Base-by-base conservation (phyloP, 2,888 invertebrate species). In the Melitaea athalia region DNA sequence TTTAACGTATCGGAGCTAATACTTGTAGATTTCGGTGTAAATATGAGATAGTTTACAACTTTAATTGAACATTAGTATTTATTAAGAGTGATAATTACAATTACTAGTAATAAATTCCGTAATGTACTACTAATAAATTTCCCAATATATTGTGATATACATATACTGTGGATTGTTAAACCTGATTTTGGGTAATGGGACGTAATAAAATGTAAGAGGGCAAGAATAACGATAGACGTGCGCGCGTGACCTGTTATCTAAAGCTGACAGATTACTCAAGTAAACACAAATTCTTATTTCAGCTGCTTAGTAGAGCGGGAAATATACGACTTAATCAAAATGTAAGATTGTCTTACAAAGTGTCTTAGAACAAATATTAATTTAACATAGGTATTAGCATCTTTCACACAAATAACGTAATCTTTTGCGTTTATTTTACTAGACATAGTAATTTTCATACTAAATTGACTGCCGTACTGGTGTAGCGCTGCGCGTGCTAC, bases 131-230 rank as follows among this genome's bases (percentile, higher is more conserved):
- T n/a, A 49, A 49, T n/a, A 49, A 49, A 49, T 49, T 5, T 6
- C 6, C 6, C 24, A 12, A 11, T 53, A 33, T 55, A 33, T 12
- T 31, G 53, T 53, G 53, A 14, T 12, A 53, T 55, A 33, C n/a
- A 33, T 38, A 38, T 55, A 14, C 33, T 55, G 14, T 14, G 53
- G 53, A 55, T 55, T 33, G 53, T 55, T 55, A 55, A 55, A 55
- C 53, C 53, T 55, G 53, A 55, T 55, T 86, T 85, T 84, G 85
- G 87, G 88, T 90, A 89, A 91, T 89, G 88, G 86, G 83, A 80
- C 80, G 85, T 86, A 89, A 89, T 91, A 91, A 91, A 91, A 90
- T 89, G 90, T 89, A 89, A 89, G 88, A 89, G 89, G 83, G 85
- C 81, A 84, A 80, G 72, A 83, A 85, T 88, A 88, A 89, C 87